phyloP scores from a whole-genome alignment of 2,888 invertebrate species.

The Pteria penguin region DNA sequence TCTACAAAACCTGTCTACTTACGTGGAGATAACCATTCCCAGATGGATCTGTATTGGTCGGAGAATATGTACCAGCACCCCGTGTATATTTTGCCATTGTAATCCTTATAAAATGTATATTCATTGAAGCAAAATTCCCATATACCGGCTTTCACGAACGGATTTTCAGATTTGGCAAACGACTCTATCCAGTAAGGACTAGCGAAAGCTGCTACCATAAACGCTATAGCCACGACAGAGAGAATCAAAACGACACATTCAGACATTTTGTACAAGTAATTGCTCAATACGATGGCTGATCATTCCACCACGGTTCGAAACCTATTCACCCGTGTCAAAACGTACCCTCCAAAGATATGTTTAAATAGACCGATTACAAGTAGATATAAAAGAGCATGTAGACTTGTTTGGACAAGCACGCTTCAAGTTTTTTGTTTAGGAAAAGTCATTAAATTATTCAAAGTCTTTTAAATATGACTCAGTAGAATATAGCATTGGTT shows the following conservation, averaged over 20 bases:
- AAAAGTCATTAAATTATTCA: too few species aligned
- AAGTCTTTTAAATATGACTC: too few species aligned
- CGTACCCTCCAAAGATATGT: too few species aligned
- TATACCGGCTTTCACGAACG: conserved; percentile 93
- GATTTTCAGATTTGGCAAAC: conserved; percentile 84
- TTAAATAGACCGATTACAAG: too few species aligned
- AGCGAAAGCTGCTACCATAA: conserved; percentile 92
- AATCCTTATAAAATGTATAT: conserved; percentile 92
- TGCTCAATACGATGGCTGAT: too few species aligned
- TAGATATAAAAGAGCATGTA: too few species aligned
- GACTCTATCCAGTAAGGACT: conserved; percentile 97
- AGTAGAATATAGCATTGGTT: too few species aligned
- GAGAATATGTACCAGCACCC: conserved; percentile 99
- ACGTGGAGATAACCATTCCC: conserved; percentile 93
- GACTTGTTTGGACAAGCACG: too few species aligned
- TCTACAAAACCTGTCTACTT: conserved; percentile 80
- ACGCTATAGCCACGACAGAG: conserved; percentile 87
- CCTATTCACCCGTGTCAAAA: too few species aligned
- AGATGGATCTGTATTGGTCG: conserved; percentile 96
- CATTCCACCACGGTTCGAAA: too few species aligned
- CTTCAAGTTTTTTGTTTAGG: too few species aligned
- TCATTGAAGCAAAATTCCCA: conserved; percentile 97
- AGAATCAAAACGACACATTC: conserved; percentile 83
- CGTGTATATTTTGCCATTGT: conserved; percentile 92
- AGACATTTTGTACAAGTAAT: too few species aligned